Percentiles rank a stretch among this genome's conserved stretches.
Evolutionary conservation across 2,113 vertebrate species (phyloP).

Genomic region (Mungos mungo): DNA sequence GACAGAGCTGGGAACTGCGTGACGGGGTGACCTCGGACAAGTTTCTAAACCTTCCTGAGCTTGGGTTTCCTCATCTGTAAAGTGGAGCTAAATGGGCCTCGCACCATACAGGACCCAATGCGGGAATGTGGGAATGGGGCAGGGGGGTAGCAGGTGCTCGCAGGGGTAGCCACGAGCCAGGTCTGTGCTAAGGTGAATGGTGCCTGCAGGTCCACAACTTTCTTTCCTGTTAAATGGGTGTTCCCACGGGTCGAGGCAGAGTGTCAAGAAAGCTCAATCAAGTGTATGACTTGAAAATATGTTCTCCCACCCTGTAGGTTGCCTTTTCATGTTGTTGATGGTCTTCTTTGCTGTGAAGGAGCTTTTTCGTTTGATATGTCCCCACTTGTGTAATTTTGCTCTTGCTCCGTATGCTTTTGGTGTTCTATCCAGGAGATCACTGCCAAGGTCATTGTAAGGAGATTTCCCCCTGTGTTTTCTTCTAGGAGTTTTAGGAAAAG

Average conservation of each 20-base stretch:
- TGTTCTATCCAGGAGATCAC: not conserved
- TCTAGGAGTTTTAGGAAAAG: not conserved
- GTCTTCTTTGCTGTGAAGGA: not conserved
- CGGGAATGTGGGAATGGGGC: fast-evolving
- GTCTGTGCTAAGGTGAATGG: too few species aligned
- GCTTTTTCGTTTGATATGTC: not conserved
- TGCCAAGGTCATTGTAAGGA: not conserved
- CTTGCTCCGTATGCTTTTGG: not conserved
- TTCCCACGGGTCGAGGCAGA: not conserved
- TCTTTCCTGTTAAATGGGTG: not conserved
- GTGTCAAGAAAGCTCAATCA: not conserved
- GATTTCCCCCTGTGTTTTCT: not conserved
- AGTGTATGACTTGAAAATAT: not conserved
- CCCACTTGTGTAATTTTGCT: not conserved
- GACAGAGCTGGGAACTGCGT: not conserved
- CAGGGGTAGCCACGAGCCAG: fast-evolving
- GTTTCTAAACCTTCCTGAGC: not conserved
- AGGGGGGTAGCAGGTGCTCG: fast-evolving
- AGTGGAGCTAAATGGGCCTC: not conserved
- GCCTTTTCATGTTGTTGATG: not conserved
- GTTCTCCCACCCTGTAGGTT: not conserved
- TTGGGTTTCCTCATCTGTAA: not conserved
- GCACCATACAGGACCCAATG: fast-evolving
- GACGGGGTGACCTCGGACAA: not conserved
- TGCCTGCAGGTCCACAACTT: fast-evolving